These are phyloP conservation scores for Melieria omissa DNA, from an alignment of 2,888 invertebrate species.

Conservation along the genomic window DNA sequence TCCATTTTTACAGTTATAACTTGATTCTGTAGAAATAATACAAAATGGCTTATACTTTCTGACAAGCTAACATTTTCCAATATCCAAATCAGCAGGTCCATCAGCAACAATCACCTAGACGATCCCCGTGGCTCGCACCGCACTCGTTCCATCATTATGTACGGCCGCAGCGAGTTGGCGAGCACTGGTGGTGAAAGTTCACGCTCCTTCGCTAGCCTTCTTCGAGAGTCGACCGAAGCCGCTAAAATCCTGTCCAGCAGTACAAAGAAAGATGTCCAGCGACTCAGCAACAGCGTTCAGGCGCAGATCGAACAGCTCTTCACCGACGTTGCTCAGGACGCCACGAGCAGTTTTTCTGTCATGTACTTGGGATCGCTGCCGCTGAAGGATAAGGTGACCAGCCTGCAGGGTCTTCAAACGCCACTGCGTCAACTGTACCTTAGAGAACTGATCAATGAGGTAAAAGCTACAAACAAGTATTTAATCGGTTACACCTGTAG, in stretches of 20 bases:
- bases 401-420: constrained; percentile 82
- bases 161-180: constrained; percentile 65
- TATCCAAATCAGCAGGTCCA: constrained; percentile 54
- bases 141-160: constrained; percentile 67
- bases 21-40: no score
- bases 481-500: no score
- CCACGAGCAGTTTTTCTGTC: constrained; percentile 76
- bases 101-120: constrained; percentile 64
- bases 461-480: constrained; percentile 42
- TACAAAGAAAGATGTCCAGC: constrained; percentile 62
- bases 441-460: constrained; percentile 60
- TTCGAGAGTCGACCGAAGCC: constrained; percentile 52
- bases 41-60: no score
- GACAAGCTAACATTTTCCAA: no score
- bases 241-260: constrained; percentile 52
- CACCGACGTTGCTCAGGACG: constrained; percentile 76
- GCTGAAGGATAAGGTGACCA: constrained; percentile 82
- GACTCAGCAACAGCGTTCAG: constrained; percentile 80
- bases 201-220: constrained; percentile 59
- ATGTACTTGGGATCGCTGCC: constrained; percentile 86
- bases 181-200: constrained; percentile 59
- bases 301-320: constrained; percentile 89
- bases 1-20: no score
- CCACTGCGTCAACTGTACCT: constrained; percentile 81
- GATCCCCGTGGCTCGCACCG: constrained; percentile 66